Evolutionary conservation across 2,113 vertebrate genomes (phyloP).

Genomic region (Xyrauchen texanus): DNA sequence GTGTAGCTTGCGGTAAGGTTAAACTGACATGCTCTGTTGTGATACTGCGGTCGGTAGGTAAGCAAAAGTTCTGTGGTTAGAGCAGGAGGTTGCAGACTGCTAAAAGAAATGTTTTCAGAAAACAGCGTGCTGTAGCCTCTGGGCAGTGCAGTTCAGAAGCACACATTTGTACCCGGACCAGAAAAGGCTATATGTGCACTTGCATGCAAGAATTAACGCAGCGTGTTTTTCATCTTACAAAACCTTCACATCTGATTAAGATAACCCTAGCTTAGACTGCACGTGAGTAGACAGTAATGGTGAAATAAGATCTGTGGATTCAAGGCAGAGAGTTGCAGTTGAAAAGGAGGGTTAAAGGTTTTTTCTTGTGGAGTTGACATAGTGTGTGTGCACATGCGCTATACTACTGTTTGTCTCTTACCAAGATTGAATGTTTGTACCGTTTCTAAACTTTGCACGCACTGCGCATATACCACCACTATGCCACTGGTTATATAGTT

Average conservation of each 20-base stretch:
- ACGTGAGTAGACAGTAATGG: slow-evolving; percentile 56
- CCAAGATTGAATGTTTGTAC: no score
- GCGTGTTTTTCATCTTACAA: background rate
- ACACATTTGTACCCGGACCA: background rate
- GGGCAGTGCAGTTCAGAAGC: slow-evolving; percentile 30
- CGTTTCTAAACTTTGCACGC: no score
- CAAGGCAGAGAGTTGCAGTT: background rate
- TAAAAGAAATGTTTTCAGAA: slow-evolving; percentile 37
- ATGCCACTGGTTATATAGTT: no score
- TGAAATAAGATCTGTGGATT: slow-evolving; percentile 47
- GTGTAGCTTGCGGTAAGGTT: slow-evolving; percentile 34
- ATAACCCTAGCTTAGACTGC: slow-evolving; percentile 55
- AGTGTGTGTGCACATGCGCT: background rate
- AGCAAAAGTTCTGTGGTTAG: slow-evolving; percentile 38
- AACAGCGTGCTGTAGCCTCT: slow-evolving; percentile 38
- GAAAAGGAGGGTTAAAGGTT: no score
- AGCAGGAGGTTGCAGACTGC: slow-evolving; percentile 33
- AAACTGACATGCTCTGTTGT: slow-evolving; percentile 35
- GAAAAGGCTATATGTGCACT: slow-evolving; percentile 16
- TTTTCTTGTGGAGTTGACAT: background rate
- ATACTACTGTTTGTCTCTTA: no score
- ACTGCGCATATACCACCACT: no score
- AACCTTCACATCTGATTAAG: slow-evolving; percentile 42
- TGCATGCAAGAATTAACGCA: slow-evolving; percentile 24
- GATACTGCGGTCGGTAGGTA: slow-evolving; percentile 41